Evolutionary conservation across 2,797 vertebrate genomes (phyloP).

Genomic region (Dromococcyx pavoninus): DNA sequence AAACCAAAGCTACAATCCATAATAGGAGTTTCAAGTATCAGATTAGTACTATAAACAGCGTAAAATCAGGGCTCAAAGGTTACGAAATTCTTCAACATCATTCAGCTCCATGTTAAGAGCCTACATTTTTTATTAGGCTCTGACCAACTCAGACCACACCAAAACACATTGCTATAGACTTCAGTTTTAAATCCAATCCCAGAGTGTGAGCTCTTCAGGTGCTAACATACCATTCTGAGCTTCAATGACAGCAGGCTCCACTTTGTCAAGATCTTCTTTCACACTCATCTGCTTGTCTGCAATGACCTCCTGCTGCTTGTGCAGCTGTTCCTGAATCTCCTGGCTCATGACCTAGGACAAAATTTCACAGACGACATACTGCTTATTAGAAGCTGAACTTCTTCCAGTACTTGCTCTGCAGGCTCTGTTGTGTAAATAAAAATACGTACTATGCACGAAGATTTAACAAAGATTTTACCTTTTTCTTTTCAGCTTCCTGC

Average conservation of each 20-base stretch:
- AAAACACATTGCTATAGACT: neutral
- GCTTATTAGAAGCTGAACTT: neutral
- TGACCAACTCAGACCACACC: neutral
- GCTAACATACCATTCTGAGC: constrained; percentile 91
- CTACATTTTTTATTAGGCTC: neutral
- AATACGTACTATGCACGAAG: neutral
- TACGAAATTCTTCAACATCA: neutral
- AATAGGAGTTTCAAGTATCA: neutral
- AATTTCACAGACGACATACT: neutral
- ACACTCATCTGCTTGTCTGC: constrained; percentile 97
- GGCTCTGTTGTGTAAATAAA: neutral
- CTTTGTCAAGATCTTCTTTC: constrained; percentile 94
- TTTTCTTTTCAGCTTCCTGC: constrained; percentile 98
- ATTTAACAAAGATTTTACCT: constrained; percentile 75
- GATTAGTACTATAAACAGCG: neutral
- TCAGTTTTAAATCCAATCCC: neutral
- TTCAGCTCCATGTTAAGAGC: neutral
- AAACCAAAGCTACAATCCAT: neutral
- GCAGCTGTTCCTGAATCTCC: constrained; percentile 96
- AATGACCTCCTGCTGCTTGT: constrained; percentile 96
- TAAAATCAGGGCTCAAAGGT: neutral
- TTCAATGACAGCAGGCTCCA: constrained; percentile 97
- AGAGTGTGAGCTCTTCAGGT: neutral
- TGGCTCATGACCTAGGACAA: constrained; percentile 94
- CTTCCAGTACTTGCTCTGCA: neutral